Conservation (phyloP, 2,113 vertebrate genomes). For the Girardinichthys multiradiatus region DNA sequence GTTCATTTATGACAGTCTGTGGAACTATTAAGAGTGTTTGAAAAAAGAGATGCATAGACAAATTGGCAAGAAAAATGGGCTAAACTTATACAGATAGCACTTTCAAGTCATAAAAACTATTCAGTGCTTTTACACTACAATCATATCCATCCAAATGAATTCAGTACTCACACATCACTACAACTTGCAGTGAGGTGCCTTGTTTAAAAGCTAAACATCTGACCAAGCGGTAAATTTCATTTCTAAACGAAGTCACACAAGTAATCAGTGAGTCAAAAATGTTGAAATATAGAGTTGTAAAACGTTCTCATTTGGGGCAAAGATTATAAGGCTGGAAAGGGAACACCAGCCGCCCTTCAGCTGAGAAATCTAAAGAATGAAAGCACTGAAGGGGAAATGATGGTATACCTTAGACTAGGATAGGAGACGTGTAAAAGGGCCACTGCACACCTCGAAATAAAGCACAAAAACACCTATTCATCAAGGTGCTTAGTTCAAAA, state of each 20-base stretch:
- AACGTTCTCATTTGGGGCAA: constrained; percentile 35
- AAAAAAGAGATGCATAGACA: too few relatives aligned
- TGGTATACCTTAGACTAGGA: constrained; percentile 33
- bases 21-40: too few relatives aligned
- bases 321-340: constrained; percentile 14
- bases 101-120: too few relatives aligned
- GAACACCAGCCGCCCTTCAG: constrained; percentile 30
- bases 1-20: too few relatives aligned
- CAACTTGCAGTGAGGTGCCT: too few relatives aligned
- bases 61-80: too few relatives aligned
- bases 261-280: not conserved
- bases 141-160: too few relatives aligned
- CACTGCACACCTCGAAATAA: constrained; percentile 57
- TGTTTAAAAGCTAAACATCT: not conserved
- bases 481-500: constrained; percentile 52
- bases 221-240: not conserved
- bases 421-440: constrained; percentile 47
- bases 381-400: constrained; percentile 40
- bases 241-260: constrained; percentile 1
- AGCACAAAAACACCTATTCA: constrained; percentile 62
- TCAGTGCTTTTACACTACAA: too few relatives aligned
- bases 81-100: too few relatives aligned
- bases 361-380: constrained; percentile 29
- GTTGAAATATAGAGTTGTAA: constrained; percentile 6
- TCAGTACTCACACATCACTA: too few relatives aligned